These are phyloP conservation scores for Protodeltote pygarga DNA, from an alignment of 2,888 invertebrate genomes.

Conservation along the genomic window DNA sequence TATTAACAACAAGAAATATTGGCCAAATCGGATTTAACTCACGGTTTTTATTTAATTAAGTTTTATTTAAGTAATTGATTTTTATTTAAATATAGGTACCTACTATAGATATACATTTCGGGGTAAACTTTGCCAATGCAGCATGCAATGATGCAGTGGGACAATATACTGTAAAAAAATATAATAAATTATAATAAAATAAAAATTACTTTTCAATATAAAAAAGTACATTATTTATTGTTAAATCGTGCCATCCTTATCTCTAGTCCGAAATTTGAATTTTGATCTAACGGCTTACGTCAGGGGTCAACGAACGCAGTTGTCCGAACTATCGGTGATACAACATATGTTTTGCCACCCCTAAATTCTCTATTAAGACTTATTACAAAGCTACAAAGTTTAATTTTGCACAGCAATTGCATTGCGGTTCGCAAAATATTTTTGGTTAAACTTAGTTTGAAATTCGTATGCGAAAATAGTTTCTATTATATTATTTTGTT, in stretches of 20 bases:
- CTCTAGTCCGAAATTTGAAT: conserved; percentile 76
- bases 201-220: not conserved
- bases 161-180: no score
- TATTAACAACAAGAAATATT: no score
- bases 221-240: not conserved
- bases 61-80: no score
- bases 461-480: conserved; percentile 27
- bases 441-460: conserved; percentile 21
- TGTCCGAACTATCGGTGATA: conserved; percentile 70
- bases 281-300: conserved; percentile 78
- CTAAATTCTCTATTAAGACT: conserved; percentile 42
- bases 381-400: conserved; percentile 55
- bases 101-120: no score
- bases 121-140: no score
- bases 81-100: no score
- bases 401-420: conserved; percentile 53
- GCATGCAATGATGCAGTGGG: no score
- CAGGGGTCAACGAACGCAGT: conserved; percentile 74
- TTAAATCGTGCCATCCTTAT: conserved; percentile 15
- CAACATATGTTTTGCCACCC: conserved; percentile 54
- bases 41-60: no score
- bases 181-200: no score
- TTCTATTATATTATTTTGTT: conserved; percentile 5
- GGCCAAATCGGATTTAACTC: no score
- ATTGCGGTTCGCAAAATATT: conserved; percentile 18